Base-by-base conservation (phyloP, 2,797 vertebrate genomes). In the Sebastes variabilis region DNA sequence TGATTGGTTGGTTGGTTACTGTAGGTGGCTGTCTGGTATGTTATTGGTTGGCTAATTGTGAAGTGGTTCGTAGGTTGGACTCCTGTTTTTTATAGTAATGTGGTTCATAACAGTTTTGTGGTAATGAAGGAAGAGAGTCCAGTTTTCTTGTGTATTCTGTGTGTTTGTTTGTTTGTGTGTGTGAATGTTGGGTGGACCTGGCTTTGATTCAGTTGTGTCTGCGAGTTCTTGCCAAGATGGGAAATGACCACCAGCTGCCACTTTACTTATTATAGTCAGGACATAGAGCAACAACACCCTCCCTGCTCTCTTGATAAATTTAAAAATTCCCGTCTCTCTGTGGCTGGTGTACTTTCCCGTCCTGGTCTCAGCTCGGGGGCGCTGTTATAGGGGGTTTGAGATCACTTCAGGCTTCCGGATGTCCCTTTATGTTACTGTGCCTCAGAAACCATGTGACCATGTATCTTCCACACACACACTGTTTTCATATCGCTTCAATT, bases 401-500 rank as follows among this genome's bases (percentile, higher is more conserved):
- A 91, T 91, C 88, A 89, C 91, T 88, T 89, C 85, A 72, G 85
- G 81, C 88, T 89, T 90, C 56, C 81, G 59, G 68, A 81, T 83
- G 75, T 77, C 82, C 56, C 49, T 86, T 79, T 83, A 32, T 75
- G 75, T 91, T 87, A 67, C 59, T 77, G 91, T 95, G 93, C 89
- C 92, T 94, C 91, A 83, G 85, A 89, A 86, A 89, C 75, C 64
- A 79, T 54, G 59, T 70, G 74, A 86, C 76, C 59, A 58, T 65
- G 32, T 84, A 55, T 85, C 67, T 77, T 80, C 66, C 80, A 67
- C 78, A 60, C 42, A 42, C 38, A 46, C 75, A 77, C 66, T 62
- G 61, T 81, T 80, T 69, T 84, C 80, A 90, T 87, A 88, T 92
- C 84, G 66, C 84, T 85, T 91, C 66, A 55, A 27, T 81, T 85